Conservation (phyloP, 1,140 invertebrate species). For the Conus betulinus region DNA sequence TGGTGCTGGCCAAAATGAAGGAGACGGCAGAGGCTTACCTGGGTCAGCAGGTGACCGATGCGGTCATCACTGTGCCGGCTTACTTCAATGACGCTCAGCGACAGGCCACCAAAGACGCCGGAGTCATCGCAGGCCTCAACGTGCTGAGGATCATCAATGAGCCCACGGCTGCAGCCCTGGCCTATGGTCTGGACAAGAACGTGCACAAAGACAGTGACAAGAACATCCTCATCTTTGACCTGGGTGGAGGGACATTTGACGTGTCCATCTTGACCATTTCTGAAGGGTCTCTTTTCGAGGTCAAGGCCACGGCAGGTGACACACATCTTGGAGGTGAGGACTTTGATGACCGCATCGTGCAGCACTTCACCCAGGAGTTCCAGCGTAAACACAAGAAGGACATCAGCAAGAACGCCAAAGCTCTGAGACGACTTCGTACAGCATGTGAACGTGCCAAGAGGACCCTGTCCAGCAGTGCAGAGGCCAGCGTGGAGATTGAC, state of each 20-base stretch:
- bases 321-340: slow-evolving; percentile 93
- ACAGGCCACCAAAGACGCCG: slow-evolving; percentile 75
- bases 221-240: slow-evolving; percentile 78
- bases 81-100: slow-evolving; percentile 78
- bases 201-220: slow-evolving; percentile 64
- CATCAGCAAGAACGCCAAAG: slow-evolving; percentile 89
- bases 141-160: slow-evolving; percentile 79
- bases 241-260: slow-evolving; percentile 70
- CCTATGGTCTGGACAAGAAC: slow-evolving; percentile 77
- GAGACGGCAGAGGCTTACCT: slow-evolving; percentile 95
- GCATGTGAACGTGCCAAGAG: slow-evolving; percentile 96
- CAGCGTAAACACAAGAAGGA: slow-evolving; percentile 98
- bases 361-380: slow-evolving; percentile 96
- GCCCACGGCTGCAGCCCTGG: slow-evolving; percentile 78
- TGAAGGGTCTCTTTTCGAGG: slow-evolving; percentile 84
- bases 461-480: slow-evolving; percentile 75
- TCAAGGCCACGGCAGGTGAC: slow-evolving; percentile 96
- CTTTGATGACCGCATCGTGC: slow-evolving; percentile 97
- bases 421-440: slow-evolving; percentile 90
- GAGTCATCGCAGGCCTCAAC: slow-evolving; percentile 75
- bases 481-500: slow-evolving; percentile 65
- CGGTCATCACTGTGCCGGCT: slow-evolving; percentile 65
- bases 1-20: slow-evolving; percentile 91
- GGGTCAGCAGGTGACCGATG: slow-evolving; percentile 52
- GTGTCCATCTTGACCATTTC: slow-evolving; percentile 67